Conservation (phyloP, 2,888 invertebrate species). For the Tachina fera region DNA sequence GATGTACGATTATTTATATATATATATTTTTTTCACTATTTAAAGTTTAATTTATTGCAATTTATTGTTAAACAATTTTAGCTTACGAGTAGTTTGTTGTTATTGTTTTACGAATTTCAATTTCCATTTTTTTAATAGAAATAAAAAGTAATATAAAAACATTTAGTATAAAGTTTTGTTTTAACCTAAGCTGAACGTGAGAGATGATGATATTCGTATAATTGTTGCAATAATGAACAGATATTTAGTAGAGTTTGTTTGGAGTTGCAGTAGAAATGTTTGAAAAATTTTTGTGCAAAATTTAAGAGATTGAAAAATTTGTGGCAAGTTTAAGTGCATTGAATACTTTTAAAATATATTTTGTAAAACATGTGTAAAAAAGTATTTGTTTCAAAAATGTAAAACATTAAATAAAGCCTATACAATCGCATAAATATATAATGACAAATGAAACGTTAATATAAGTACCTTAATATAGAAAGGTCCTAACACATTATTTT, state of each 20-base stretch:
- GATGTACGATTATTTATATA: slow-evolving; percentile 9
- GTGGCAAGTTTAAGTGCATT: neutral
- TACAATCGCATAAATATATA: neutral
- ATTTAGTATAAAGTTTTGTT: slow-evolving; percentile 26
- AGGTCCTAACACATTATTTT: too few relatives aligned
- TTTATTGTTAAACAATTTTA: slow-evolving; percentile 66
- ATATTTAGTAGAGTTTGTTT: slow-evolving; percentile 34
- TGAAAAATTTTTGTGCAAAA: neutral
- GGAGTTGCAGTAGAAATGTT: slow-evolving; percentile 44
- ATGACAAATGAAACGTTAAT: too few relatives aligned
- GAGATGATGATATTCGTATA: neutral
- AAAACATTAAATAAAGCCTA: neutral
- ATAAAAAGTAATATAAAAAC: slow-evolving; percentile 17
- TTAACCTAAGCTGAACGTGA: slow-evolving; percentile 20
- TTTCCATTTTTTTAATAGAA: slow-evolving; percentile 44
- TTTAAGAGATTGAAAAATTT: slow-evolving; percentile 1
- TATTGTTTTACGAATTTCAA: slow-evolving; percentile 51
- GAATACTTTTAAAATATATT: neutral
- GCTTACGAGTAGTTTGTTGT: slow-evolving; percentile 30
- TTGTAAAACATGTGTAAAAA: neutral
- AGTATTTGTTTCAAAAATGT: neutral
- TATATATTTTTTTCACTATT: slow-evolving; percentile 37
- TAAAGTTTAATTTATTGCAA: slow-evolving; percentile 68
- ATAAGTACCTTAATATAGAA: too few relatives aligned
- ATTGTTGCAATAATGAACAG: neutral